Evolutionary conservation across 2,888 invertebrate species (phyloP).

Genomic region (Hyposoter dolosus): DNA sequence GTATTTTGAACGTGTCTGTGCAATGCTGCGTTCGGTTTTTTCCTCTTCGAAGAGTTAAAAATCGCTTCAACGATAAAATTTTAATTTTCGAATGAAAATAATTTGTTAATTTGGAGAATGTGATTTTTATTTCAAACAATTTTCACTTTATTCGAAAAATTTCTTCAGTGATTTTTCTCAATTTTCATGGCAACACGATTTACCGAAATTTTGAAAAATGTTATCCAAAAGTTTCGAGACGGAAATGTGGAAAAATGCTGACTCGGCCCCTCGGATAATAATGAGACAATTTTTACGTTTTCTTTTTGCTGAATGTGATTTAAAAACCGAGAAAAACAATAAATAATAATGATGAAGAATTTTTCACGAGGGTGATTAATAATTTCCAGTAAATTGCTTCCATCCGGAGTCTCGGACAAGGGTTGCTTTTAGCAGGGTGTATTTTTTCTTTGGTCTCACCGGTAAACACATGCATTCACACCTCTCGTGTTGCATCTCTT

Average conservation of each 20-base stretch:
- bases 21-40: neutral
- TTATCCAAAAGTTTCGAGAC: neutral
- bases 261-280: no score
- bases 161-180: no score
- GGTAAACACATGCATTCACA: constrained; percentile 59
- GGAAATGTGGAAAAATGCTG: neutral
- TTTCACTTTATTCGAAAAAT: no score
- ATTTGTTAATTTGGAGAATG: neutral
- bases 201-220: no score
- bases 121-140: neutral
- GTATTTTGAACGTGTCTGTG: neutral
- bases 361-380: constrained; percentile 25
- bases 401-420: constrained; percentile 10
- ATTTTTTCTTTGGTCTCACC: constrained; percentile 29
- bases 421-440: constrained; percentile 23
- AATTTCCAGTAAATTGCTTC: constrained; percentile 40
- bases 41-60: neutral
- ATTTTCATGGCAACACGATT: no score
- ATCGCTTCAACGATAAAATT: no score
- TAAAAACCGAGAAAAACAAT: neutral
- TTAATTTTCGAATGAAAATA: neutral
- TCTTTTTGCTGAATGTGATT: neutral
- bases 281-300: neutral
- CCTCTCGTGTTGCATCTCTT: constrained; percentile 44
- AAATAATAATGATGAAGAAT: neutral